Base-by-base conservation (phyloP, 2,888 invertebrate species). In the Heterodera filipjevi region DNA sequence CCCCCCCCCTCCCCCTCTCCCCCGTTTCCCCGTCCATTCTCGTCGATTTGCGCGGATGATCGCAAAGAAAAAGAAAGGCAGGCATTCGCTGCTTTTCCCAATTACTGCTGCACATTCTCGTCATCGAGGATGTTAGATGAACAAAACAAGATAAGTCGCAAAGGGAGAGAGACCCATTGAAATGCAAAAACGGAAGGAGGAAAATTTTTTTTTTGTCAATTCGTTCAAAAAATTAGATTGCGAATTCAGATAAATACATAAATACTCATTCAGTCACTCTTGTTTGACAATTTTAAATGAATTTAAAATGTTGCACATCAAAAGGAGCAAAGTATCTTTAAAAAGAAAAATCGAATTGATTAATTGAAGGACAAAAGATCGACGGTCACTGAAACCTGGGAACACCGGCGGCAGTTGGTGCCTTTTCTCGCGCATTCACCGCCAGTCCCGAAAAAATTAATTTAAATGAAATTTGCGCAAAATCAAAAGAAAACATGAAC, bases 281-380 rank as follows among this genome's bases (percentile, higher is more conserved):
- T 59, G n/a, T 59, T n/a, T 27, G 27, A 59, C n/a, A 59, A 10
- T 59, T 59, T 59, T 44, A 44, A 53, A 59, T 59, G 27, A 59
- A 27, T 59, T 59, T 59, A 14, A 49, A 49, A 14, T 49, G 49
- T 59, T 59, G 59, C 59, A 27, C 59, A n/a, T n/a, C 59, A 27
- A 59, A 59, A 59, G 22, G 59, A 59, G 59, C 59, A 59, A 59
- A 59, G 27, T 59, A 6, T 59, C 53, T 16, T 53, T 6, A 44
- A 44, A 44, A 44, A 10, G 44, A 44, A 44, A 39, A 49, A 49
- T 16, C 49, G 49, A 49, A 49, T 49, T 49, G 16, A 49, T 49
- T 49, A 59, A 27, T 59, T 59, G 59, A 59, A 59, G 59, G 59
- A 59, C 59, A 49, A 22, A 59, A 59, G 59, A 59, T 59, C 59